These are phyloP conservation scores for Netelia virgata DNA, from an alignment of 2,888 invertebrate genomes.

Conservation along the genomic window DNA sequence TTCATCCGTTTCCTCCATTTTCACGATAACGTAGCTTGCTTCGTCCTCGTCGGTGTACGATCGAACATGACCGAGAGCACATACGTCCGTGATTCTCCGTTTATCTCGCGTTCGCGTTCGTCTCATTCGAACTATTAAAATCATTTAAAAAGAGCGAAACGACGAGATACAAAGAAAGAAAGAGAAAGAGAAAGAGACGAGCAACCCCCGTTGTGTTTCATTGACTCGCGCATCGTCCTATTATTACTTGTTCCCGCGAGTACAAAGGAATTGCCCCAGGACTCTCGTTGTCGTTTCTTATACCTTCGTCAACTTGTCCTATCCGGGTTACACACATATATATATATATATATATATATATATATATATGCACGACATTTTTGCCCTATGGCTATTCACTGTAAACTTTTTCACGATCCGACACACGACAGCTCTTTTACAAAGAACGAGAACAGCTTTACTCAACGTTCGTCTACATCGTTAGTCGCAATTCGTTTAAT, in stretches of 20 bases:
- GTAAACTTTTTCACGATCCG: conserved; percentile 39
- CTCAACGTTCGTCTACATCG: conserved; percentile 34
- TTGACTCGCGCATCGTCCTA: conserved; percentile 59
- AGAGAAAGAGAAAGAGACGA: conserved; percentile 9
- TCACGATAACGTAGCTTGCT: conserved; percentile 4
- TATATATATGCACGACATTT: conserved; percentile 31
- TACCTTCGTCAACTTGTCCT: conserved; percentile 53
- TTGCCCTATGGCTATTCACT: conserved; percentile 48
- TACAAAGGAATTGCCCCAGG: conserved; percentile 64
- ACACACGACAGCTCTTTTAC: conserved; percentile 31
- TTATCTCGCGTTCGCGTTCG: conserved; percentile 17
- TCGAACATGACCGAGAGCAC: not conserved
- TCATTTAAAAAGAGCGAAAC: conserved; percentile 46
- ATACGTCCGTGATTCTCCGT: conserved; percentile 4
- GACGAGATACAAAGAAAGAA: conserved; percentile 13
- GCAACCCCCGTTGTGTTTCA: conserved; percentile 36
- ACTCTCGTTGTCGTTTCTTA: conserved; percentile 58
- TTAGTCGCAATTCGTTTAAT: conserved; percentile 25
- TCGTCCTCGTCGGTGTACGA: not conserved
- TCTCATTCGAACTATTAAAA: conserved; percentile 53
- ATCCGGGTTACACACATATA: conserved; percentile 14
- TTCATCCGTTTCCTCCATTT: conserved; percentile 28
- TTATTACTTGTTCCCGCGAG: conserved; percentile 61
- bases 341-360: conserved; percentile 40
- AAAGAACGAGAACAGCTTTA: conserved; percentile 38